Conservation (phyloP, 2,888 invertebrate genomes). For the Didymodactylos carnosus region DNA sequence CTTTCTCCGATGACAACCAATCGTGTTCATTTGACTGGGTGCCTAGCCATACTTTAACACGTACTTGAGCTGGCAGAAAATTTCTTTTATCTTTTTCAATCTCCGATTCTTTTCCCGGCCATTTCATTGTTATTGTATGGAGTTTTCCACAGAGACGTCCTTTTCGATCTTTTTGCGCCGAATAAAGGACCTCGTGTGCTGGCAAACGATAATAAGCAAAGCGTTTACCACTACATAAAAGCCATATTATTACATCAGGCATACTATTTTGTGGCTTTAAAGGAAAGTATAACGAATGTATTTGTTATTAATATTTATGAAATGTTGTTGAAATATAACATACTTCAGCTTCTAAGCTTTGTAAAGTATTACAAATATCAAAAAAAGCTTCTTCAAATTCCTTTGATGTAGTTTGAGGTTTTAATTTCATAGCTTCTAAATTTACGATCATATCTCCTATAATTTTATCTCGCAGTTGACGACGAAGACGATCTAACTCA, state of each 20-base stretch:
- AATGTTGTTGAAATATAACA: neutral
- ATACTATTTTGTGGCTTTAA: slow-evolving; percentile 37
- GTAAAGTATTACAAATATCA: neutral
- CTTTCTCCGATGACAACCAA: slow-evolving; percentile 34
- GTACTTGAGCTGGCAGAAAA: slow-evolving; percentile 31
- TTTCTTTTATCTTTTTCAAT: slow-evolving; percentile 22
- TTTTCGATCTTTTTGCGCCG: slow-evolving; percentile 25
- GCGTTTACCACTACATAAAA: slow-evolving; percentile 35
- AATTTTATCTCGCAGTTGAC: slow-evolving; percentile 2
- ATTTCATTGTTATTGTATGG: slow-evolving; percentile 30
- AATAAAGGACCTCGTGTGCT: slow-evolving; percentile 33
- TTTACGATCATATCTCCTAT: neutral
- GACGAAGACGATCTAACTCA: slow-evolving; percentile 16
- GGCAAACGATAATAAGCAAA: slow-evolving; percentile 35
- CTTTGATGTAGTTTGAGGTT: neutral
- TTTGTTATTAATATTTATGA: neutral
- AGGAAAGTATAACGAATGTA: neutral
- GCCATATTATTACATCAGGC: slow-evolving; percentile 37
- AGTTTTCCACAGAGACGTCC: slow-evolving; percentile 33
- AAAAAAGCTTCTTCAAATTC: neutral
- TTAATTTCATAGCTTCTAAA: neutral
- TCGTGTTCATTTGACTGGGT: slow-evolving; percentile 29
- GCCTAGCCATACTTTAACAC: slow-evolving; percentile 35
- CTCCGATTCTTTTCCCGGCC: slow-evolving; percentile 20
- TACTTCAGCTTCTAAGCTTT: slow-evolving; percentile 10